Percentiles rank a stretch among this genome's conserved stretches.
phyloP scores from a whole-genome alignment of 53 echinoderm and acorn worm genomes.

The Zoroaster sp. region DNA sequence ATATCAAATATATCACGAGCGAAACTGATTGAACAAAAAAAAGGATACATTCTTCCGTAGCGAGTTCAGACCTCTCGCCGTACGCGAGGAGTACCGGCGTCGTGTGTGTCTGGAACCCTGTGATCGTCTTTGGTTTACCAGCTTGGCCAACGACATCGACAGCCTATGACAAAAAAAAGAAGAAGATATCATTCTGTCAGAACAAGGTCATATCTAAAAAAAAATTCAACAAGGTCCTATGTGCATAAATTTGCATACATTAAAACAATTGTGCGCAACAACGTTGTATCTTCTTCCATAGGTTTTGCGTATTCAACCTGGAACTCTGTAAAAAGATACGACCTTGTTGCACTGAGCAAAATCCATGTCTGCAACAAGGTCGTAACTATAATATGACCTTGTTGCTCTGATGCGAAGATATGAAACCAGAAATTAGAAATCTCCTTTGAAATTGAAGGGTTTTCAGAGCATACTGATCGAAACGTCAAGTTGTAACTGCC shows the following conservation, averaged over 20 bases:
- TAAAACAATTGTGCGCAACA: neutral
- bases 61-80: conserved; percentile 93
- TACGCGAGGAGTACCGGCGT: conserved; percentile 94
- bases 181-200: neutral
- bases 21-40: neutral
- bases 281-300: too few relatives aligned
- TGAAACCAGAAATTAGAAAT: too few relatives aligned
- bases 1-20: too few relatives aligned
- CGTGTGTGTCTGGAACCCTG: conserved; percentile 98
- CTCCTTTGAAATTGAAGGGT: too few relatives aligned
- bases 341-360: too few relatives aligned
- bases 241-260: neutral
- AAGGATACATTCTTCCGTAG: conserved; percentile 99
- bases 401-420: too few relatives aligned
- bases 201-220: neutral
- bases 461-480: too few relatives aligned
- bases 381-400: too few relatives aligned
- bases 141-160: conserved; percentile 99
- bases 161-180: conserved; percentile 57
- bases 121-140: conserved; percentile 97
- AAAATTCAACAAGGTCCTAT: neutral
- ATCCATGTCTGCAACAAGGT: too few relatives aligned
- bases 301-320: too few relatives aligned
- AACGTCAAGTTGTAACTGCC: too few relatives aligned
- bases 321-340: too few relatives aligned